Evolutionary conservation across 2,888 invertebrate genomes (phyloP).

Genomic region (Gerris lacustris): DNA sequence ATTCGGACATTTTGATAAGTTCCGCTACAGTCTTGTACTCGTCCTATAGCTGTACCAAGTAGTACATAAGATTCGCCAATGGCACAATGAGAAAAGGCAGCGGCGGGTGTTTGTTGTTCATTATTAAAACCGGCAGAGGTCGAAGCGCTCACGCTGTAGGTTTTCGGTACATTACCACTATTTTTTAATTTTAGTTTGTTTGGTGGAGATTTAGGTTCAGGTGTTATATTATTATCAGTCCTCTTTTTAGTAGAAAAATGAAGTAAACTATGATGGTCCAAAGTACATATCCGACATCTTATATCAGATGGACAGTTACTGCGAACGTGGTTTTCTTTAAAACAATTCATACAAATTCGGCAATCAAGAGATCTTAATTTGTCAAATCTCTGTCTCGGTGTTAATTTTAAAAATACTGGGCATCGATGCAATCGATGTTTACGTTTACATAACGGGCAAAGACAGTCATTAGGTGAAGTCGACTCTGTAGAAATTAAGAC

Average conservation of each 20-base stretch:
- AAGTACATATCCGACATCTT: slow-evolving; percentile 1
- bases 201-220: not conserved
- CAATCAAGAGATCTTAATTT: not conserved
- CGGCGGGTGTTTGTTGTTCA: no score
- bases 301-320: not conserved
- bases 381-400: slow-evolving; percentile 5
- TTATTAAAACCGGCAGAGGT: no score
- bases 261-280: slow-evolving; percentile 7
- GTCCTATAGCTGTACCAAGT: slow-evolving; percentile 6
- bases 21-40: slow-evolving; percentile 9
- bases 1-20: not conserved
- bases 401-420: not conserved
- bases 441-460: slow-evolving; percentile 4
- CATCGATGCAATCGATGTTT: slow-evolving; percentile 8
- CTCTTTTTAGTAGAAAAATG: not conserved
- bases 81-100: not conserved
- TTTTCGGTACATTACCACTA: no score
- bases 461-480: no score
- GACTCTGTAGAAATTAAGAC: slow-evolving; percentile 8
- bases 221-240: no score
- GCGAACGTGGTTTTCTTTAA: not conserved
- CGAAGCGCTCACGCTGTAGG: no score
- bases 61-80: slow-evolving; percentile 8
- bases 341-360: slow-evolving; percentile 11
- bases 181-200: not conserved